Evolutionary conservation across 2,113 vertebrate genomes (phyloP).

Genomic region (Tragelaphus strepsiceros): DNA sequence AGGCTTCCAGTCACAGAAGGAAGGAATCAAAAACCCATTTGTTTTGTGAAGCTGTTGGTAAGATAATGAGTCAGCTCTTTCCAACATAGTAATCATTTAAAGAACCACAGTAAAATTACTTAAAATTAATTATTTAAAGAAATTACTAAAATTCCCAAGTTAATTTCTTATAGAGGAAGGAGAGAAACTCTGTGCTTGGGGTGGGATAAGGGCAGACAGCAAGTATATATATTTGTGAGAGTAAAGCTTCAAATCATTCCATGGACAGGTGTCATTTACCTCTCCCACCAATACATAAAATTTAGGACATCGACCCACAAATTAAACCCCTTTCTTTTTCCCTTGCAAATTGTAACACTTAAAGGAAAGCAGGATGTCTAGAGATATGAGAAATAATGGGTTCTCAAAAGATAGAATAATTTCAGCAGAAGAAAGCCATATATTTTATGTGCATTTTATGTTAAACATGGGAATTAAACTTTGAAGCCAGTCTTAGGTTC

Average conservation of each 20-base stretch:
- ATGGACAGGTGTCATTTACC: not conserved
- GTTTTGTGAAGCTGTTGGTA: no score
- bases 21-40: no score
- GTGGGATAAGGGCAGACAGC: not conserved
- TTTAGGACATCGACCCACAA: not conserved
- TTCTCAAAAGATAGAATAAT: not conserved
- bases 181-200: not conserved
- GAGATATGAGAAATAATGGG: not conserved
- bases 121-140: not conserved
- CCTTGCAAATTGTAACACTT: not conserved
- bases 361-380: not conserved
- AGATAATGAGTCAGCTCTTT: no score
- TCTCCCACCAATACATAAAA: not conserved
- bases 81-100: no score
- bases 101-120: not conserved
- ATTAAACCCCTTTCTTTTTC: not conserved
- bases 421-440: not conserved
- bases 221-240: not conserved
- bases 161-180: not conserved
- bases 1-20: no score
- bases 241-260: not conserved
- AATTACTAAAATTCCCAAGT: not conserved
- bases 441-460: not conserved
- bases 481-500: not conserved
- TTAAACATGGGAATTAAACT: not conserved